phyloP scores from a whole-genome alignment of 30 jellyfish, hydroid and myxozoan species.

The Hydractinia echinata region DNA sequence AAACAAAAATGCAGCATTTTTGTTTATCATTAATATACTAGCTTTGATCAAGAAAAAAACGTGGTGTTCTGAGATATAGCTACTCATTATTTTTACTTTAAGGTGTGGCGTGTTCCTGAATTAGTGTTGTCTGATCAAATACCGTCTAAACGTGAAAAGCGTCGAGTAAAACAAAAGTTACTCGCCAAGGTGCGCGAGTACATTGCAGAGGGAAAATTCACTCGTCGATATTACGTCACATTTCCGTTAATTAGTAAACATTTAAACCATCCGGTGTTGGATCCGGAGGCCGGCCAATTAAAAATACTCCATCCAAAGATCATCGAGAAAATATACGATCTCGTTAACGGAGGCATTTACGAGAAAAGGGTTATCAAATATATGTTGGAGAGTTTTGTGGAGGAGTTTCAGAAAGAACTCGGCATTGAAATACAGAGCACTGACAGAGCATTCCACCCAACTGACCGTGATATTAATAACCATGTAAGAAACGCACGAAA shows the following conservation, averaged over 20 bases:
- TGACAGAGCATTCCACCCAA: slow-evolving; percentile 17
- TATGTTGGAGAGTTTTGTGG: slow-evolving; percentile 15
- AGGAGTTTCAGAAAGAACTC: slow-evolving; percentile 19
- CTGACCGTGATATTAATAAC: slow-evolving; percentile 20
- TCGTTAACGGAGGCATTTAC: slow-evolving; percentile 16
- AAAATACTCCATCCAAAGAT: slow-evolving; percentile 12
- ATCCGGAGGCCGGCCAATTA: slow-evolving; percentile 19
- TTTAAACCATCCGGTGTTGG: slow-evolving; percentile 22
- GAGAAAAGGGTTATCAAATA: slow-evolving; percentile 19
- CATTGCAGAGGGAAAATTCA: neutral
- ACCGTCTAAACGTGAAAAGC: neutral
- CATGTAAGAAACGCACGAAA: slow-evolving; percentile 20
- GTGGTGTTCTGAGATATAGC: no score
- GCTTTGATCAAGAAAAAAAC: no score
- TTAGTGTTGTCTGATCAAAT: slow-evolving; percentile 6
- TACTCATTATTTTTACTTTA: neutral
- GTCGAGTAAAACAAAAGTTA: slow-evolving; percentile 16
- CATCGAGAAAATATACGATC: slow-evolving; percentile 16
- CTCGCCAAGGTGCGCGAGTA: slow-evolving; percentile 6
- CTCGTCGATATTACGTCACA: slow-evolving; percentile 17
- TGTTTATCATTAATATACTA: no score
- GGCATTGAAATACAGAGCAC: slow-evolving; percentile 8
- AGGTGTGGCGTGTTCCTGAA: slow-evolving; percentile 27
- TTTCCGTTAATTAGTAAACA: slow-evolving; percentile 19
- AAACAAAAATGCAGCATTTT: no score